Conservation (phyloP, 2,797 vertebrate species). For the Sylvilagus floridanus region DNA sequence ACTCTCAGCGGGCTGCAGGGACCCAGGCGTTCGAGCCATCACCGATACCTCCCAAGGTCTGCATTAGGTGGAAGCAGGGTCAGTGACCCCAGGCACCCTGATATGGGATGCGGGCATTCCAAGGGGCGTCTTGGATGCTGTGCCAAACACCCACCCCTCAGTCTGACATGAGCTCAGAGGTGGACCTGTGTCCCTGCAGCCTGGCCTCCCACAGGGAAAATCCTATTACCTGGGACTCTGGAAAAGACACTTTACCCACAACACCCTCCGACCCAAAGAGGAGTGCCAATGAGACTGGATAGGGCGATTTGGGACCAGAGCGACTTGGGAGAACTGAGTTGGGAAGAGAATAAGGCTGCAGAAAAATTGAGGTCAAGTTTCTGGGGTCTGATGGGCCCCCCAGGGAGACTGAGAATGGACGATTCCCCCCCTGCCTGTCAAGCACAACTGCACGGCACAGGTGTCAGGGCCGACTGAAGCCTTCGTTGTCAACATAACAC, state of each 20-base stretch:
- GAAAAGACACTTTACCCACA: neutral
- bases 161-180: neutral
- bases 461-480: neutral
- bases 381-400: neutral
- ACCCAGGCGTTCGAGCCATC: too few species aligned
- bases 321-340: neutral
- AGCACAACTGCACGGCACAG: neutral
- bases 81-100: too few species aligned
- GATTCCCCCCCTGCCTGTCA: neutral
- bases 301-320: neutral
- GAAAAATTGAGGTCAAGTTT: neutral
- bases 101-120: too few species aligned
- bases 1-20: too few species aligned
- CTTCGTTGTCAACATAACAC: neutral
- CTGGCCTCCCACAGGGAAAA: neutral
- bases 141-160: neutral
- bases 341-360: neutral
- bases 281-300: neutral
- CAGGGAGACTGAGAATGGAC: neutral
- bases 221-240: neutral
- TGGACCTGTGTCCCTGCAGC: too few species aligned
- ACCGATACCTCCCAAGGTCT: too few species aligned
- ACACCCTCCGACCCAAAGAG: neutral
- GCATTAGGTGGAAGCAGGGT: too few species aligned
- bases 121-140: too few species aligned